Percentiles rank a stretch among this genome's conserved stretches.
Conservation (phyloP, 2,888 invertebrate species). For the Oscheius sp. region DNA sequence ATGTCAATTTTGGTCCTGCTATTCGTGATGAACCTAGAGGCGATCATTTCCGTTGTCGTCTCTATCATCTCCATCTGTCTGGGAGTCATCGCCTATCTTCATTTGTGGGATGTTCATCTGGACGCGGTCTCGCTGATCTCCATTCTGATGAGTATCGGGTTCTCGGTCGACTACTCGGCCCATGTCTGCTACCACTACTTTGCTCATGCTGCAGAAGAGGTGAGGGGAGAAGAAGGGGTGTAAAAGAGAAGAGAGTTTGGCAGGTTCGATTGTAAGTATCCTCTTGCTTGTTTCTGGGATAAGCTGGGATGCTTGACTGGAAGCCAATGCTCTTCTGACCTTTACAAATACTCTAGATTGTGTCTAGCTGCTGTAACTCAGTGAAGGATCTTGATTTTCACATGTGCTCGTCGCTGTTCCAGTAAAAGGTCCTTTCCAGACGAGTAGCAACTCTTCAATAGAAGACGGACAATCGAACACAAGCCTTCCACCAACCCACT, state of each 20-base stretch:
- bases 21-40: constrained; percentile 69
- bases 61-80: constrained; percentile 70
- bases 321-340: too few species aligned
- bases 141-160: constrained; percentile 71
- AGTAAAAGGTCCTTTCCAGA: background rate
- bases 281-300: too few species aligned
- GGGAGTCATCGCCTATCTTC: constrained; percentile 68
- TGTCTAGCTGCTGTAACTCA: too few species aligned
- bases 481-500: constrained; percentile 31
- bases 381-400: too few species aligned
- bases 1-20: constrained; percentile 70
- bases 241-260: too few species aligned
- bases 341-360: too few species aligned
- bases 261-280: too few species aligned
- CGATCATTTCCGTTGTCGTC: constrained; percentile 68
- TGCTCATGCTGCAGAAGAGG: constrained; percentile 55
- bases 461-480: constrained; percentile 1
- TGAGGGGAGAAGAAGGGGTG: background rate
- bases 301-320: too few species aligned
- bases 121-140: constrained; percentile 71
- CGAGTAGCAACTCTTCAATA: constrained; percentile 9
- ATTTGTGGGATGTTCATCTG: constrained; percentile 69
- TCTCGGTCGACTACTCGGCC: constrained; percentile 70
- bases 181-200: constrained; percentile 72
- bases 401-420: too few species aligned